Evolutionary conservation across 2,113 vertebrate genomes (phyloP).

Genomic region (Epinephelus lanceolatus): DNA sequence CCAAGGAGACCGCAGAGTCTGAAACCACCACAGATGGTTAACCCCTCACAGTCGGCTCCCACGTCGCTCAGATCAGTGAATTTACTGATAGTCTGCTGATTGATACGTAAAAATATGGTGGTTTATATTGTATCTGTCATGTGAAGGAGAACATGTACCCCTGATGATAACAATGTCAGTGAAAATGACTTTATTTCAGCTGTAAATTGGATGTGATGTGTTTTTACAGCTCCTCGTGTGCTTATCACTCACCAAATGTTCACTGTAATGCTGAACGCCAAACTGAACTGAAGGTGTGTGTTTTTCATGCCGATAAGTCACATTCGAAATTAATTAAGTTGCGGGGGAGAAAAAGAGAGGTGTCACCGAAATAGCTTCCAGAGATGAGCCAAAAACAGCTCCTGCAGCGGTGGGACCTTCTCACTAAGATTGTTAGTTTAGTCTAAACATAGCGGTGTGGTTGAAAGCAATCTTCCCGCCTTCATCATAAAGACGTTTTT

Average conservation of each 20-base stretch:
- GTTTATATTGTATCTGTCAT: not conserved
- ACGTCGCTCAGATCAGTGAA: too few relatives aligned
- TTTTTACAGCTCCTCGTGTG: not conserved
- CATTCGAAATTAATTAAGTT: constrained; percentile 40
- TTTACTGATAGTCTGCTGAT: not conserved
- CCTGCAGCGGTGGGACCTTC: constrained; percentile 8
- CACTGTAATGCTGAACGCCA: too few relatives aligned
- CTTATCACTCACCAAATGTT: too few relatives aligned
- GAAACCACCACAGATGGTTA: constrained; percentile 11
- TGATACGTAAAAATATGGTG: not conserved
- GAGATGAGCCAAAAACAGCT: constrained; percentile 45
- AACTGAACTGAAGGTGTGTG: too few relatives aligned
- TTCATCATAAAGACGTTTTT: constrained; percentile 48
- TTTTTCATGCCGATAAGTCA: not conserved
- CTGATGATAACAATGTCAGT: too few relatives aligned
- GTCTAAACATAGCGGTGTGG: constrained; percentile 65
- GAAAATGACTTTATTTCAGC: not conserved
- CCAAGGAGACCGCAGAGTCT: constrained; percentile 32
- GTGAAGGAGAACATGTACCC: not conserved
- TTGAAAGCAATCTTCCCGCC: constrained; percentile 51
- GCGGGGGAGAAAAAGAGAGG: constrained; percentile 9
- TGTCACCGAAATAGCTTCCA: constrained; percentile 60
- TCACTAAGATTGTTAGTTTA: constrained; percentile 38
- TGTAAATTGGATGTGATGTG: not conserved
- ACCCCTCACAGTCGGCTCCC: not conserved